A percentile compares a stretch with the other conserved stretches of the same genome.
Conservation (phyloP, 2,888 invertebrate genomes). For the Minunthozetes semirufus region DNA sequence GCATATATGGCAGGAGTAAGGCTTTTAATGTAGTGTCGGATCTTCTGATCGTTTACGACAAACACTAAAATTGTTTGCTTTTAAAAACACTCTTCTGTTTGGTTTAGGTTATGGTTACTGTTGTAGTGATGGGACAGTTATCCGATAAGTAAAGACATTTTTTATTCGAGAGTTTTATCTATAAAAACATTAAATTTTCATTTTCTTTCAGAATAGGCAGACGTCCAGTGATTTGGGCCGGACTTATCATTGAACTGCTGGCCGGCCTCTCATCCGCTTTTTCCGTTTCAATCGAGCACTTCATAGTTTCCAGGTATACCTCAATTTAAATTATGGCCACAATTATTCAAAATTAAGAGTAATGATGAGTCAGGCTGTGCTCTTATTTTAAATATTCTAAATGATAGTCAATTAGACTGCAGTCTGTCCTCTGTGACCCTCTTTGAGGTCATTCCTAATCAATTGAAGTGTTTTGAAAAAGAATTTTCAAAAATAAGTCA, state of each 20-base stretch:
- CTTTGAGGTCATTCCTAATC: too few species aligned
- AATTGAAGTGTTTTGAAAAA: too few species aligned
- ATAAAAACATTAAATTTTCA: background rate
- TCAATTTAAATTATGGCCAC: background rate
- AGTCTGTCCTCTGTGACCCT: too few species aligned
- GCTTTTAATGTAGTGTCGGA: background rate
- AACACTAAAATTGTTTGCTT: background rate
- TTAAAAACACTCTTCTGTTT: background rate
- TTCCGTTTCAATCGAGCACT: conserved; percentile 41
- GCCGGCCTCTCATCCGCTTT: conserved; percentile 41
- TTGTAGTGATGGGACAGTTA: conserved; percentile 66
- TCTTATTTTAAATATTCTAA: too few species aligned
- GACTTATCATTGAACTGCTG: conserved; percentile 37
- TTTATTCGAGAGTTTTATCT: conserved; percentile 10
- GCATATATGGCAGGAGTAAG: conserved; percentile 71
- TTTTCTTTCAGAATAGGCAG: conserved; percentile 40
- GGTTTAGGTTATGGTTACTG: conserved; percentile 60
- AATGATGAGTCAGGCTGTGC: too few species aligned
- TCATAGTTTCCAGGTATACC: conserved; percentile 34
- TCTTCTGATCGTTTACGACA: background rate
- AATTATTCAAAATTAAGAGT: too few species aligned
- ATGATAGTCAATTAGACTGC: too few species aligned
- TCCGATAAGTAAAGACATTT: conserved; percentile 59
- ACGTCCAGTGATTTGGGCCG: conserved; percentile 39
- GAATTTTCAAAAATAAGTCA: too few species aligned